Evolutionary conservation across 2,888 invertebrate genomes (phyloP).

Genomic region (Drosophila anomalata): DNA sequence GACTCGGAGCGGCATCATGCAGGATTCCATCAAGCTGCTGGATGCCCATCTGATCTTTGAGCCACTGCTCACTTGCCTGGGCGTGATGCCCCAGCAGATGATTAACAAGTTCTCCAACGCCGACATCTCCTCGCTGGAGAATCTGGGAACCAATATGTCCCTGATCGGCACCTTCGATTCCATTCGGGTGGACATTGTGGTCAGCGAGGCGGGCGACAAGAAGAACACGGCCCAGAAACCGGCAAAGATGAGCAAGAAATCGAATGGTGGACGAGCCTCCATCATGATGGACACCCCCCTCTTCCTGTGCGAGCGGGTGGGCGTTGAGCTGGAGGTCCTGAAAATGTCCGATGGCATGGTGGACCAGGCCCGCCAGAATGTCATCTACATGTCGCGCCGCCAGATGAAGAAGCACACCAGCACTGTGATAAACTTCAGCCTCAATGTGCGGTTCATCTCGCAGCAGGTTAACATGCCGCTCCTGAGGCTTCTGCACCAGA

Average conservation of each 20-base stretch:
- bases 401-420: constrained; percentile 96
- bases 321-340: constrained; percentile 94
- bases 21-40: constrained; percentile 92
- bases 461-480: constrained; percentile 99
- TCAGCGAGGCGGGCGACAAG: constrained; percentile 91
- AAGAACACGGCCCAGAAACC: constrained; percentile 77
- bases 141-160: constrained; percentile 94
- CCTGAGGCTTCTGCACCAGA: constrained; percentile 95
- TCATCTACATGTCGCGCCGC: constrained; percentile 93
- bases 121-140: constrained; percentile 91
- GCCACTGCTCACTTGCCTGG: constrained; percentile 94
- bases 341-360: constrained; percentile 95
- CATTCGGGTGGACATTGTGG: constrained; percentile 96
- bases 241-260: constrained; percentile 77
- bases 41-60: constrained; percentile 98
- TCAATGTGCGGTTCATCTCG: constrained; percentile 94
- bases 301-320: constrained; percentile 96
- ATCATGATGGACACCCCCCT: constrained; percentile 87
- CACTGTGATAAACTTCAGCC: constrained; percentile 94
- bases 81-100: constrained; percentile 95
- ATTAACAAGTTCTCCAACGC: constrained; percentile 83
- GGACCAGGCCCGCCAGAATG: constrained; percentile 92
- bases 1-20: constrained; percentile 89
- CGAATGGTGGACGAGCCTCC: constrained; percentile 73
- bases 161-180: constrained; percentile 93